These are phyloP conservation scores for Chrysocyon brachyurus DNA, from an alignment of 2,797 vertebrate genomes.

Conservation along the genomic window DNA sequence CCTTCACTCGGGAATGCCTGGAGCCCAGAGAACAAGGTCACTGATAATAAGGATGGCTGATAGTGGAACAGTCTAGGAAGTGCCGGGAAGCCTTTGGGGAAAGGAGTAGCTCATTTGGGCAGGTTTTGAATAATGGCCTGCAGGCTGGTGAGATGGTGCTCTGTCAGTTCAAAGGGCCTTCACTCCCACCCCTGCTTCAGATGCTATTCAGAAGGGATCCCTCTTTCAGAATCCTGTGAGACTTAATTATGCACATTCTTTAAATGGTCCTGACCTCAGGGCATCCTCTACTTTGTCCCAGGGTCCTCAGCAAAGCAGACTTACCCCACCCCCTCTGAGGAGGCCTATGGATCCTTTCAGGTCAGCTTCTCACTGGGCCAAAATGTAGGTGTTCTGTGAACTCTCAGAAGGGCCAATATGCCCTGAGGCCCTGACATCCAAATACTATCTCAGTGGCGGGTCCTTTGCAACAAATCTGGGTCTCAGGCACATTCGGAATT, in stretches of 20 bases:
- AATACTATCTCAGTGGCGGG: not conserved
- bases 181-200: not conserved
- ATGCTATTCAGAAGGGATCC: not conserved
- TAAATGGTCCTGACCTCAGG: not conserved
- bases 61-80: not conserved
- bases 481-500: not conserved
- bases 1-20: not conserved
- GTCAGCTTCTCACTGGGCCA: not conserved
- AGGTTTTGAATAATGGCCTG: not conserved
- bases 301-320: not conserved
- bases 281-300: not conserved
- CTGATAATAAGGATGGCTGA: not conserved
- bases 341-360: not conserved
- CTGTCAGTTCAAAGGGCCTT: not conserved
- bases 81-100: not conserved
- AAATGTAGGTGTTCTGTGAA: not conserved
- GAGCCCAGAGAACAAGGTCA: slow-evolving; percentile 47
- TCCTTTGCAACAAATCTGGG: not conserved
- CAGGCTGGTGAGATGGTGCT: not conserved
- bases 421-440: not conserved
- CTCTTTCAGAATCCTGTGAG: not conserved
- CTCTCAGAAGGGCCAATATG: not conserved
- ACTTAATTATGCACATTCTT: not conserved
- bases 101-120: not conserved
- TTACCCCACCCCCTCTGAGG: not conserved